Percentiles rank a stretch among this genome's conserved stretches.
phyloP scores from a whole-genome alignment of 2,113 vertebrate species.

The Leucoraja erinaceus region DNA sequence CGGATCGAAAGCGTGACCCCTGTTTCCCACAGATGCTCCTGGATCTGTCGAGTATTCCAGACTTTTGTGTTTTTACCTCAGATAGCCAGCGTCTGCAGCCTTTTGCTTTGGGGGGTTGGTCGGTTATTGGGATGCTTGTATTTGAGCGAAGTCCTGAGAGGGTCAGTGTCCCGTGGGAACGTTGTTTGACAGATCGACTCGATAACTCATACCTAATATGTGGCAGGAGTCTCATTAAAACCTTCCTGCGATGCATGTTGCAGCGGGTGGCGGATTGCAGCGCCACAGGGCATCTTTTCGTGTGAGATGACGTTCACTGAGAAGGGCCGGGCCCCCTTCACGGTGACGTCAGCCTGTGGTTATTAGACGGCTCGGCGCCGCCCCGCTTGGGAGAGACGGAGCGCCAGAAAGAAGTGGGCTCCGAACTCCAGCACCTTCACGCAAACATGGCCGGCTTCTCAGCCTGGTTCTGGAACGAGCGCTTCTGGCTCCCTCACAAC shows the following conservation, averaged over 20 bases:
- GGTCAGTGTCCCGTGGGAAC: background rate
- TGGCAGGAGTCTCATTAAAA: background rate
- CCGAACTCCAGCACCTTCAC: background rate
- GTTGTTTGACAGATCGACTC: background rate
- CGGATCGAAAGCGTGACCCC: no score
- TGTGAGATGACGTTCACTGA: background rate
- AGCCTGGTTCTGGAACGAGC: conserved; percentile 91
- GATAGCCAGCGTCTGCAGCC: no score
- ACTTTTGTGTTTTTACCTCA: no score
- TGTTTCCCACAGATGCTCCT: no score
- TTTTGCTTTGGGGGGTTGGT: no score
- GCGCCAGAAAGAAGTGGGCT: background rate
- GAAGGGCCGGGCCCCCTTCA: background rate
- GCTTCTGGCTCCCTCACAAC: conserved; percentile 90
- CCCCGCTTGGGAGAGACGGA: conserved; percentile 17
- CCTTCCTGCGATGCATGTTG: background rate
- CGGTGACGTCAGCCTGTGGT: background rate
- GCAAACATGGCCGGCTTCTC: conserved; percentile 61
- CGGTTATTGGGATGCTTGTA: no score
- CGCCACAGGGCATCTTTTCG: background rate
- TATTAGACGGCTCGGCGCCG: conserved; percentile 2
- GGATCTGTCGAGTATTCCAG: no score
- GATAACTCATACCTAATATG: background rate
- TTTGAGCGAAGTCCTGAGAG: no score
- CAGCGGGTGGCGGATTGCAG: background rate